These are phyloP conservation scores for Drosophila azteca DNA, from an alignment of 1,140 invertebrate species.

Conservation along the genomic window DNA sequence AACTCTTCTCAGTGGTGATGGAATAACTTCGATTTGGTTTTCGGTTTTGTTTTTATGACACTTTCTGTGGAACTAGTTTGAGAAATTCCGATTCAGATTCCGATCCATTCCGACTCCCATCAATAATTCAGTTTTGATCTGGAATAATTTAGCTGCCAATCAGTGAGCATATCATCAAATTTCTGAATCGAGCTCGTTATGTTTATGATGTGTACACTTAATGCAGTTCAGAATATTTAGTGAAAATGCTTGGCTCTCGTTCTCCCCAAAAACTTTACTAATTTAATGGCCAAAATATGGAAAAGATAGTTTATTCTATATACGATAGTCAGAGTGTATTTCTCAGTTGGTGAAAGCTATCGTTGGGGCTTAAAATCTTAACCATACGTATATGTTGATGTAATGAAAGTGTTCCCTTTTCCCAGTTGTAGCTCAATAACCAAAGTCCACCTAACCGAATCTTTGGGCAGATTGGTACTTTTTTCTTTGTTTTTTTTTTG, in stretches of 20 bases:
- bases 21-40: slow-evolving; percentile 1
- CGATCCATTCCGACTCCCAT: too few species aligned
- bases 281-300: too few species aligned
- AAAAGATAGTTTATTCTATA: too few species aligned
- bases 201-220: slow-evolving; percentile 23
- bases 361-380: too few species aligned
- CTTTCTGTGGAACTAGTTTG: slow-evolving; percentile 22
- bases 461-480: slow-evolving; percentile 12
- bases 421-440: slow-evolving; percentile 11
- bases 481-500: neutral
- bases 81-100: neutral
- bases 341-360: too few species aligned
- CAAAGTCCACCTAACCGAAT: slow-evolving; percentile 27
- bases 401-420: neutral
- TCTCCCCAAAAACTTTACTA: too few species aligned
- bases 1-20: neutral
- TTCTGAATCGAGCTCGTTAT: slow-evolving; percentile 24
- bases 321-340: too few species aligned
- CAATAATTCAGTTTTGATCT: too few species aligned
- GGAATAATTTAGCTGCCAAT: too few species aligned
- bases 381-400: too few species aligned
- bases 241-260: neutral
- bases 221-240: neutral
- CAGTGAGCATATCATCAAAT: slow-evolving; percentile 10
- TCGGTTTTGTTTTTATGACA: slow-evolving; percentile 18